Evolutionary conservation across 2,888 invertebrate species (phyloP), one percentile per base, ranked within the genome.

Genomic region (Drosophila paranaensis): DNA sequence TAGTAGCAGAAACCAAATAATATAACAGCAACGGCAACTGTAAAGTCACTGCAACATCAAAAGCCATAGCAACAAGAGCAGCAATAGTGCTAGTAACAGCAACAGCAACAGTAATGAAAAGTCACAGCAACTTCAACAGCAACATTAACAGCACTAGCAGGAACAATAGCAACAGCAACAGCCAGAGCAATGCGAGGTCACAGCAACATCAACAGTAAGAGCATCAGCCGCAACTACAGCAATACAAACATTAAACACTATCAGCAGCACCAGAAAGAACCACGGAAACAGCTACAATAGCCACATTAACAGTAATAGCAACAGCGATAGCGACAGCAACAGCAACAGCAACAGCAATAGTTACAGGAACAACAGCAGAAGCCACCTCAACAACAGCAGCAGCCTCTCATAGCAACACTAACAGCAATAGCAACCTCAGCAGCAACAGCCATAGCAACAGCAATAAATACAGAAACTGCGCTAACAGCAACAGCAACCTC

Each of bases 1-100:
- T 20, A 20, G 4, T 33, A 16, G 2, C 42, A 58, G 30, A 13
- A 45, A n/a, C 33, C 25, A 67, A 65, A 27, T 37, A 67, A 14
- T 42, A 57, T 57, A 20, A 0, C 25, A 35, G 6, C n/a, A 42
- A 9, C 13, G 9, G 0, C 10, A 16, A 6, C 48, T 14, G 6
- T 39, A 58, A 37, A 13, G 16, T 16, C 13, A 2, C 14, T 20
- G 0, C 10, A 14, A 6, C 3, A 27, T 6, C 6, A 2, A 27
- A 0, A 27, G 27, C 27, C 0, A 27, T 6, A 27, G 27, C 27
- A 27, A 27, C 27, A 27, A 2, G 2, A 27, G 4, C 4, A 27
- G 27, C 27, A 27, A 27, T 4, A 27, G 27, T 4, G 4, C 2
- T 4, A 27, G 3, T 27, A 27, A 27, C 27, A 27, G 27, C 27